Base-by-base conservation (phyloP, 2,888 invertebrate genomes). In the Pammene aurita region DNA sequence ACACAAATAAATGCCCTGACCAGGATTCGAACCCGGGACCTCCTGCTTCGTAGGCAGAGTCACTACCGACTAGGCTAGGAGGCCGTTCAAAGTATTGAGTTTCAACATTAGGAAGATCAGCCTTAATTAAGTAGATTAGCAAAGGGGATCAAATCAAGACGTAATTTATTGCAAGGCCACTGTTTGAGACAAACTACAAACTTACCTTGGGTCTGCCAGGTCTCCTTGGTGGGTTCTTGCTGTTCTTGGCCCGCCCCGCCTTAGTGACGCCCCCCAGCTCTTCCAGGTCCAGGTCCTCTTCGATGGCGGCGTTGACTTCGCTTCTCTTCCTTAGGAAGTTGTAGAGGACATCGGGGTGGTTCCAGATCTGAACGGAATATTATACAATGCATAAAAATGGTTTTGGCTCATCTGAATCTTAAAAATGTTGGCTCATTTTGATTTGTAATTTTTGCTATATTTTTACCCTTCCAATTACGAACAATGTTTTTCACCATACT, bases 271-370 rank as follows among this genome's bases (percentile, higher is more conserved):
- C 94, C 5, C 94, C 95, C 13, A 95, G 94, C 84, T 97, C 97
- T 76, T 97, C 97, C 66, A 97, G 88, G 84, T 97, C 97, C 75
- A 97, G 93, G 87, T 97, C 97, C 78, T 94, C 93, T 77, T 95
- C 95, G 42, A 93, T 87, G 5, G 95, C 95, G 34, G 95, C 95
- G 75, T 95, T 96, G 34, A 95, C 96, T 78, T 96, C 95, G 72
- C 95, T 95, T 56, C 96, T 94, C 83, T 97, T 97, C 80, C 95
- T 96, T 68, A 98, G 86, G 82, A 97, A 97, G 82, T 97, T 96
- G 84, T 97, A 98, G 38, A 98, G 85, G 16, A 98, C 97, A 84
- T 98, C 98, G 0, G 98, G 98, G 88, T 98, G 98, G 84, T 98
- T 98, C 98, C 98, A 98, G 77, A 98, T 98, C 94, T 95, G 78